Conservation (phyloP, 2,888 invertebrate genomes). For the Tenthredo amoena region DNA sequence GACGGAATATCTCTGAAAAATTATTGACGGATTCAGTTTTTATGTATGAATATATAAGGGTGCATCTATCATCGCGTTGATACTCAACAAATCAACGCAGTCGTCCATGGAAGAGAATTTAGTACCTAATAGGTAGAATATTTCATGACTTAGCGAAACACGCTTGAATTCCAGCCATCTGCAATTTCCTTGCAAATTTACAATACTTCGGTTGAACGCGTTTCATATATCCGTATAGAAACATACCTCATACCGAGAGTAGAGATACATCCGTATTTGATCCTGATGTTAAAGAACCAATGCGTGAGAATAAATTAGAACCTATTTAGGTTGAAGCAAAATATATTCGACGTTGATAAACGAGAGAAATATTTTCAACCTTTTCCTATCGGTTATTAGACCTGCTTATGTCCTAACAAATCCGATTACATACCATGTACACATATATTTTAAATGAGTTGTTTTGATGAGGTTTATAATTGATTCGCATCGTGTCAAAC, state of each 20-base stretch:
- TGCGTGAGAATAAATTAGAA: constrained; percentile 25
- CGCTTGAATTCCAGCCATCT: constrained; percentile 24
- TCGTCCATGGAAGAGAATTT: constrained; percentile 18
- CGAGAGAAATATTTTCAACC: not conserved
- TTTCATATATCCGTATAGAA: not conserved
- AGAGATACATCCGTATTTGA: not conserved
- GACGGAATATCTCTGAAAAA: not conserved
- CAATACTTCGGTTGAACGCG: constrained; percentile 37
- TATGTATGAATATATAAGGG: not conserved
- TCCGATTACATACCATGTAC: not conserved
- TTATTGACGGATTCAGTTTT: not conserved
- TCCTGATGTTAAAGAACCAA: not conserved
- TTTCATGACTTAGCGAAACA: constrained; percentile 24
- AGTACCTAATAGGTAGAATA: constrained; percentile 7
- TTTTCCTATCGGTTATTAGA: not conserved
- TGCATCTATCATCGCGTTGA: not conserved
- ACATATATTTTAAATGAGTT: not conserved
- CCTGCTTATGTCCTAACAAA: not conserved
- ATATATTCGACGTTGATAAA: not conserved
- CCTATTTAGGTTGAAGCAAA: constrained; percentile 16
- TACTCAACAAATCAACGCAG: not conserved
- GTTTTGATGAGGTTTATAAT: not conserved
- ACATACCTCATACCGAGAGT: not conserved
- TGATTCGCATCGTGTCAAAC: not conserved
- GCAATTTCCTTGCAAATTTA: constrained; percentile 47